Conservation (phyloP, 2,797 vertebrate genomes). For the Platyrinchus mystaceus region DNA sequence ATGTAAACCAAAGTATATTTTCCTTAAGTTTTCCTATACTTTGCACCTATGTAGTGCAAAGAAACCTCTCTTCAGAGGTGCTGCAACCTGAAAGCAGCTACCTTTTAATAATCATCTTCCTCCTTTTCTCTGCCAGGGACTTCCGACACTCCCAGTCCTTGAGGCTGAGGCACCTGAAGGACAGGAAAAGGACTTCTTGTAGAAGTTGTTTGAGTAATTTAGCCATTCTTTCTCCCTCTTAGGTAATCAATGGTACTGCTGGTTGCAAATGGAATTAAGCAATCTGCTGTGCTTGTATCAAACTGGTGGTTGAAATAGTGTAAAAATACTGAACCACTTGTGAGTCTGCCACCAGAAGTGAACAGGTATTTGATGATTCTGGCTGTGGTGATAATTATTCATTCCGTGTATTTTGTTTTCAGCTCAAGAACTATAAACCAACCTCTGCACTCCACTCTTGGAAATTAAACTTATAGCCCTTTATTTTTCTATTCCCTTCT, state of each 20-base stretch:
- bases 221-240: not conserved
- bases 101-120: not conserved
- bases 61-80: not conserved
- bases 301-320: not conserved
- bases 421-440: not conserved
- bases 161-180: not conserved
- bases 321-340: not conserved
- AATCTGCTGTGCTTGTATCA: not conserved
- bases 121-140: not conserved
- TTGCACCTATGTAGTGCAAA: fast-evolving
- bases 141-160: not conserved
- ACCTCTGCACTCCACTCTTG: not conserved
- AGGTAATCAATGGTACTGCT: not conserved
- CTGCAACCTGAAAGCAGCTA: not conserved
- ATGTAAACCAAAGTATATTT: not conserved
- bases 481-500: not conserved
- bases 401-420: not conserved
- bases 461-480: not conserved
- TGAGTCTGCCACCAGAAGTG: not conserved
- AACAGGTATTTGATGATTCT: not conserved
- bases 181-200: not conserved
- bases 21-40: not conserved
- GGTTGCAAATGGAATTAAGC: not conserved
- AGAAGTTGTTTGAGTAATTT: not conserved
- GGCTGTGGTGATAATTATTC: not conserved